Base-by-base conservation (phyloP, 1,140 invertebrate species). In the Camponotus vicinus region DNA sequence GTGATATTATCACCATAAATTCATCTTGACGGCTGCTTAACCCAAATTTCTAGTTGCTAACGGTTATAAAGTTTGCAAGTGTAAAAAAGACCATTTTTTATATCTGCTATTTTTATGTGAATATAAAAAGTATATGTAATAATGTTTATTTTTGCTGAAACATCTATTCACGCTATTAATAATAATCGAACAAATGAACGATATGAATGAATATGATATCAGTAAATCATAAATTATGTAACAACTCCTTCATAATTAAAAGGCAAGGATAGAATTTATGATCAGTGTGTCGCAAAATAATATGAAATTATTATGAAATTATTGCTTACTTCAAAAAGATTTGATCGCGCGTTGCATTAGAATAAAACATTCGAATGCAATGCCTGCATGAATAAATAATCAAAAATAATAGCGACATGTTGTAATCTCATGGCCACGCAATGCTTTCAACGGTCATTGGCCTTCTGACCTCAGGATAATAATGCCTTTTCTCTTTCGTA, bases 1-100 rank as follows among this genome's bases (percentile, higher is more conserved):
- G 76, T 83, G 88, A 91, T 91, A 90, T 92, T 93, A 93, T 92
- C 89, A 87, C 73, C 92, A 85, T 92, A 92, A 93, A 93, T 93
- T 92, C 86, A 88, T 90, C 83, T 73, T 84, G 91, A 93, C 87
- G 88, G 82, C 90, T 92, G 89, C 90, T 91, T 92, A 93, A 92
- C 88, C 91, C 77, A 91, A 88, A 93, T 93, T 93, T 87, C 77
- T 67, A 80, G 80, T 87, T 75, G 77, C 21, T 21, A 18, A 79
- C 67, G 67, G 32, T 52, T 86, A 73, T 82, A 45, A 67, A 86
- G 45, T 85, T 70, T 49, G 34, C 21, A 34, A 37, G 71, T 45
- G 45, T 57, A 55, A 49, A 40, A 66, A 57, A 21, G 63, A 40
- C 42, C 52, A 75, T 63, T 27, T 27, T 27, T 27, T 27, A 27